phyloP scores from a whole-genome alignment of 2,113 vertebrate genomes.

The Danio rerio region GRCz12tu NC_133180.1:78710001-78710500 shows the following conservation, averaged over 20 bases:
- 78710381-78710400: no score
- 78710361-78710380: no score
- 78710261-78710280: neutral
- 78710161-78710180: slow-evolving; percentile 75
- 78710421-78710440: no score
- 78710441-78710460: no score
- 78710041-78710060: slow-evolving; percentile 38
- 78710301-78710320: no score
- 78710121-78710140: slow-evolving; percentile 70
- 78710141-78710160: slow-evolving; percentile 81
- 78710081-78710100: slow-evolving; percentile 52
- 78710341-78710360: no score
- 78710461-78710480: no score
- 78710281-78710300: no score
- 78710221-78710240: slow-evolving; percentile 36
- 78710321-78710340: no score
- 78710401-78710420: no score
- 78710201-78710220: slow-evolving; percentile 72
- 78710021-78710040: slow-evolving; percentile 18
- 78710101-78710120: slow-evolving; percentile 76
- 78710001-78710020: neutral
- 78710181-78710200: slow-evolving; percentile 69
- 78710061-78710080: neutral
- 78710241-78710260: neutral
- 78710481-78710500: no score